Evolutionary conservation across 2,888 invertebrate genomes (phyloP).

Genomic region (Cinara cedri): DNA sequence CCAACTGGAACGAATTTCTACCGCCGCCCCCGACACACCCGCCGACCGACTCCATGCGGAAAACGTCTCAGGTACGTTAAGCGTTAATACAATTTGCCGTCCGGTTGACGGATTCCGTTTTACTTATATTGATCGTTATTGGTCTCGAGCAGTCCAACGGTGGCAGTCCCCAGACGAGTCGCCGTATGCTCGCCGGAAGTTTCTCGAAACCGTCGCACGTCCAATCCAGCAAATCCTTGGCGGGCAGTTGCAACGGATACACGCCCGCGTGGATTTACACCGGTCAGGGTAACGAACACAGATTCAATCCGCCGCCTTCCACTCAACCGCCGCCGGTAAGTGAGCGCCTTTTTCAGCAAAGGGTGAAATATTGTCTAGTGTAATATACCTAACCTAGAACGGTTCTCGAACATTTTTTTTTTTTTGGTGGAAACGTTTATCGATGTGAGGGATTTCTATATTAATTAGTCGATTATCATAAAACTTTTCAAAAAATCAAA

Average conservation of each 20-base stretch:
- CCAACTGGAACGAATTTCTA: slow-evolving; percentile 60
- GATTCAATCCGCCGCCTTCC: slow-evolving; percentile 61
- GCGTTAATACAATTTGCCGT: not conserved
- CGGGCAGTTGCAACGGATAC: slow-evolving; percentile 57
- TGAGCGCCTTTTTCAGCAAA: too few relatives aligned
- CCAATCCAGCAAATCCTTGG: slow-evolving; percentile 44
- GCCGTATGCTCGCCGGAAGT: slow-evolving; percentile 43
- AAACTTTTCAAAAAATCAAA: too few relatives aligned
- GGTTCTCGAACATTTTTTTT: too few relatives aligned
- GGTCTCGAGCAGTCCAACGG: slow-evolving; percentile 36
- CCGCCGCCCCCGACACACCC: slow-evolving; percentile 61
- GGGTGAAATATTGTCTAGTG: too few relatives aligned
- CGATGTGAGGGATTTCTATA: too few relatives aligned
- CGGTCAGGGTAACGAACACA: slow-evolving; percentile 58
- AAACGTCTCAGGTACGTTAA: slow-evolving; percentile 59
- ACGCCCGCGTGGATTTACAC: slow-evolving; percentile 58
- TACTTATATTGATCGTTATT: not conserved
- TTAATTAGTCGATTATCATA: too few relatives aligned
- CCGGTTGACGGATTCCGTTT: not conserved
- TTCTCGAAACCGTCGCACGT: slow-evolving; percentile 38
- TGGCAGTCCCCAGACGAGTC: slow-evolving; percentile 44
- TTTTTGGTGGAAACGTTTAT: too few relatives aligned
- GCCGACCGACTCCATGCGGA: slow-evolving; percentile 59
- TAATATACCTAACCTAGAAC: too few relatives aligned
- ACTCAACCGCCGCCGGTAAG: slow-evolving; percentile 61